phyloP scores from a whole-genome alignment of 35 echinoderm and acorn worm species.

The Lytechinus variegatus region DNA sequence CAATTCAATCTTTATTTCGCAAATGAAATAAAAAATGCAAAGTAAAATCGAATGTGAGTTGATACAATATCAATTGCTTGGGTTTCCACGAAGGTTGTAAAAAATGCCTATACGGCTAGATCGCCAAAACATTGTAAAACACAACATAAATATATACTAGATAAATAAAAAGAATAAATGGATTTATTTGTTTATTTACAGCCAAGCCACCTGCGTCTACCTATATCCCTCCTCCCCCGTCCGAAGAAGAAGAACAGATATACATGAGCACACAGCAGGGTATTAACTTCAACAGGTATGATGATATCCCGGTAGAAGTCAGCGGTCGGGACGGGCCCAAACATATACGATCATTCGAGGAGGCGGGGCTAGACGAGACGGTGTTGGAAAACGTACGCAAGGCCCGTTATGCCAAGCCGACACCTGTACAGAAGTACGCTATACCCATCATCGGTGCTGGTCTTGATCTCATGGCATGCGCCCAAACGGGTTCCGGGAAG shows the following conservation, averaged over 20 bases:
- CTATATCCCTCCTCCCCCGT: slow-evolving; percentile 86
- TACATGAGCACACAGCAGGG: slow-evolving; percentile 78
- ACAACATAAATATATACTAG: too few species aligned
- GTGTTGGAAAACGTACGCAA: slow-evolving; percentile 79
- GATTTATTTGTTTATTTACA: neutral
- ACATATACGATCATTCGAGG: slow-evolving; percentile 70
- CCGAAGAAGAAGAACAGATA: slow-evolving; percentile 78
- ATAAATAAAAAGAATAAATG: too few species aligned
- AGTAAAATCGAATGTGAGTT: too few species aligned
- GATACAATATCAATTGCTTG: too few species aligned
- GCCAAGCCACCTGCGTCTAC: slow-evolving; percentile 75
- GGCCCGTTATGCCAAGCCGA: slow-evolving; percentile 89
- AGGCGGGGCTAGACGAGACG: slow-evolving; percentile 70
- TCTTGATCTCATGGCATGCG: slow-evolving; percentile 96
- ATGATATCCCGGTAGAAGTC: slow-evolving; percentile 96
- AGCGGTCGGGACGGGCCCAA: slow-evolving; percentile 73
- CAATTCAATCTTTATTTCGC: too few species aligned
- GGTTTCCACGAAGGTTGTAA: too few species aligned
- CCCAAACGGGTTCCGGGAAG: slow-evolving; percentile 97
- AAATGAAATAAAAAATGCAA: too few species aligned
- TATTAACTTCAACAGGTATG: slow-evolving; percentile 98
- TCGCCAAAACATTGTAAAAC: too few species aligned
- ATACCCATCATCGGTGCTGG: slow-evolving; percentile 78
- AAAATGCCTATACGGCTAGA: too few species aligned
- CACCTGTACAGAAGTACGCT: slow-evolving; percentile 97